phyloP scores from a whole-genome alignment of 2,797 vertebrate genomes.

The Thaleichthys pacificus region DNA sequence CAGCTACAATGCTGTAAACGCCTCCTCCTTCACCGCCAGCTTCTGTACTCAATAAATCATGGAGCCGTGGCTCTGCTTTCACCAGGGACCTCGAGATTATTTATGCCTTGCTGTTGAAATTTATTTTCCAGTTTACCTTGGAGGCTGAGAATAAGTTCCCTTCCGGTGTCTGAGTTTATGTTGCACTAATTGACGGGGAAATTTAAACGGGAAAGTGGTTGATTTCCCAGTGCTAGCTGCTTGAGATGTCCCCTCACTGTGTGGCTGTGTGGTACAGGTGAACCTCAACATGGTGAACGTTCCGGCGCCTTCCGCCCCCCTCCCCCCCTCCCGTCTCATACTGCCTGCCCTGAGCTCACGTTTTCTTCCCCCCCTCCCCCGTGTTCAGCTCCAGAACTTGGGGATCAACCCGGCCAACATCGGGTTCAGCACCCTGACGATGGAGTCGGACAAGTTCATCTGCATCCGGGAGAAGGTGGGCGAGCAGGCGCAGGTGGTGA shows the following conservation, averaged over 20 bases:
- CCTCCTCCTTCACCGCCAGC: background rate
- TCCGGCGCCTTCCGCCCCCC: background rate
- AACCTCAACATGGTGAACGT: background rate
- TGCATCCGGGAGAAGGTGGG: constrained; percentile 98
- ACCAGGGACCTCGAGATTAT: too few species aligned
- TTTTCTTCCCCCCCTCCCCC: background rate
- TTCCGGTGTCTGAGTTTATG: background rate
- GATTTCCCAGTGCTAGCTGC: background rate
- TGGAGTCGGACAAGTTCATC: constrained; percentile 99
- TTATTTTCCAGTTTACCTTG: background rate
- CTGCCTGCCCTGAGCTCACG: background rate
- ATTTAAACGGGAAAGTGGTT: background rate
- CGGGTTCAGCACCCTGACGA: constrained; percentile 97
- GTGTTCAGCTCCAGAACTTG: constrained; percentile 93
- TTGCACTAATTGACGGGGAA: background rate
- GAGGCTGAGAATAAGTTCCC: background rate
- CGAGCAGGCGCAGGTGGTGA: constrained; percentile 96
- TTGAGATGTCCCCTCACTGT: background rate
- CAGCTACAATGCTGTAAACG: background rate
- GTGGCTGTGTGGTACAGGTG: background rate
- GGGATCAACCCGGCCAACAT: constrained; percentile 98
- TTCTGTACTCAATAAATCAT: too few species aligned
- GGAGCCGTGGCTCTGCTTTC: too few species aligned
- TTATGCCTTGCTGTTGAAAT: too few species aligned
- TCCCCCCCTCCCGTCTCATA: background rate